phyloP scores from a whole-genome alignment of 2,888 invertebrate genomes.

The Caenorhabditis virilis region DNA sequence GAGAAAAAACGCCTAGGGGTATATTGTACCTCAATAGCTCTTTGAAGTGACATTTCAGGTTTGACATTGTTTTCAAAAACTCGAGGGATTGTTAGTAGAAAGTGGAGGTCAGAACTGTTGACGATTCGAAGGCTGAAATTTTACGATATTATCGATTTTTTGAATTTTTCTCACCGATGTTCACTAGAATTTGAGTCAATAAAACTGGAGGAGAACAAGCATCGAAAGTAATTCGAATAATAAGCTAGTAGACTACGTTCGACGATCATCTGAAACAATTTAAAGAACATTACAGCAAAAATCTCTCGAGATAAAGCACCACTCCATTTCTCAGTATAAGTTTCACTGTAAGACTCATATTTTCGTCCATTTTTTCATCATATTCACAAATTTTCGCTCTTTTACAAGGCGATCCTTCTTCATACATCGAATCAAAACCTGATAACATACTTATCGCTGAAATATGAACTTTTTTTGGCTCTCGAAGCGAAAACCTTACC shows the following conservation, averaged over 20 bases:
- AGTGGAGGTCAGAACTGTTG: constrained; percentile 14
- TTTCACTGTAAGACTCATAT: constrained; percentile 15
- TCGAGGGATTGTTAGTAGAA: constrained; percentile 30
- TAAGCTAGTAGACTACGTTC: constrained; percentile 15
- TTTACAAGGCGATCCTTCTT: constrained; percentile 22
- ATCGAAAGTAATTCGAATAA: constrained; percentile 33
- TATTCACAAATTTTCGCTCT: constrained; percentile 9
- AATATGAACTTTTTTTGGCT: not conserved
- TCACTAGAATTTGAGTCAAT: constrained; percentile 10
- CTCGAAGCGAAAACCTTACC: not conserved
- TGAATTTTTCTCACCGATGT: constrained; percentile 24
- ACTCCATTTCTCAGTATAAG: constrained; percentile 22
- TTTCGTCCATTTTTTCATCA: constrained; percentile 1
- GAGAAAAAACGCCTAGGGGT: too few species aligned
- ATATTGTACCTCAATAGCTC: constrained; percentile 32
- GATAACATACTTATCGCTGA: constrained; percentile 12
- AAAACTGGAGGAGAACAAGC: constrained; percentile 16
- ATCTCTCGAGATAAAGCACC: constrained; percentile 7
- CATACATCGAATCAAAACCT: constrained; percentile 7
- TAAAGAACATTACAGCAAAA: not conserved
- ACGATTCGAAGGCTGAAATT: constrained; percentile 29
- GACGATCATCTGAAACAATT: constrained; percentile 9
- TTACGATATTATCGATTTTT: not conserved
- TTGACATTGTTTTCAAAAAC: constrained; percentile 23
- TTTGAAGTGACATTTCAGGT: constrained; percentile 17